phyloP scores from a whole-genome alignment of 2,113 vertebrate genomes.

The Ramphastos sulfuratus region DNA sequence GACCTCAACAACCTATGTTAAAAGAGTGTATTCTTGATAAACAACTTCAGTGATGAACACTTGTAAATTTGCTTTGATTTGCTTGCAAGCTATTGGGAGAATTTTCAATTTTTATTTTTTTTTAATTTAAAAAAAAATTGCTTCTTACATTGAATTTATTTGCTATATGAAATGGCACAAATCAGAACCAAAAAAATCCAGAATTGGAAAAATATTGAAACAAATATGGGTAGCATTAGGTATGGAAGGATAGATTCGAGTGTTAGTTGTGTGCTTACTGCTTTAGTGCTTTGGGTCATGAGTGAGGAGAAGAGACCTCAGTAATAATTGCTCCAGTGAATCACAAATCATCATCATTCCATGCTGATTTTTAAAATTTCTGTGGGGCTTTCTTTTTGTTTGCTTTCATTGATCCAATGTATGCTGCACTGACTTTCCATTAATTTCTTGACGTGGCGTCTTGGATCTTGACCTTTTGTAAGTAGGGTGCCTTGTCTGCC shows the following conservation, averaged over 20 bases:
- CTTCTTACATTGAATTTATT: neutral
- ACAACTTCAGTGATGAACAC: neutral
- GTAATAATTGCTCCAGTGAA: constrained; percentile 33
- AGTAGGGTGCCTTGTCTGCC: constrained; percentile 56
- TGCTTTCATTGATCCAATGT: constrained; percentile 50
- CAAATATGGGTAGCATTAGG: neutral
- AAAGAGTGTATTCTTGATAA: neutral
- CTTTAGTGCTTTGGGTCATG: neutral
- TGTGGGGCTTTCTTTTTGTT: constrained; percentile 40
- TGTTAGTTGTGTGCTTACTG: neutral
- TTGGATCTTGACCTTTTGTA: constrained; percentile 67
- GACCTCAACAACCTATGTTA: neutral
- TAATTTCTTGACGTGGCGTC: constrained; percentile 43
- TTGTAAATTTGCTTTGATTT: neutral
- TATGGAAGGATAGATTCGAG: neutral
- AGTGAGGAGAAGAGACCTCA: neutral
- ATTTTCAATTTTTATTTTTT: neutral
- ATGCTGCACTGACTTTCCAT: neutral
- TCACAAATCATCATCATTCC: constrained; percentile 31
- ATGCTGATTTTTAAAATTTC: constrained; percentile 43
- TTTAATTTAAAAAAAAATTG: neutral
- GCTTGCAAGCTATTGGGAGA: neutral
- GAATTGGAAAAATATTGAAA: neutral
- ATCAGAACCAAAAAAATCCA: neutral
- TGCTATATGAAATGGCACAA: neutral